A percentile compares a stretch with the other conserved stretches of the same genome.
Conservation (phyloP, 2,888 invertebrate genomes). For the Phortica okadai region DNA sequence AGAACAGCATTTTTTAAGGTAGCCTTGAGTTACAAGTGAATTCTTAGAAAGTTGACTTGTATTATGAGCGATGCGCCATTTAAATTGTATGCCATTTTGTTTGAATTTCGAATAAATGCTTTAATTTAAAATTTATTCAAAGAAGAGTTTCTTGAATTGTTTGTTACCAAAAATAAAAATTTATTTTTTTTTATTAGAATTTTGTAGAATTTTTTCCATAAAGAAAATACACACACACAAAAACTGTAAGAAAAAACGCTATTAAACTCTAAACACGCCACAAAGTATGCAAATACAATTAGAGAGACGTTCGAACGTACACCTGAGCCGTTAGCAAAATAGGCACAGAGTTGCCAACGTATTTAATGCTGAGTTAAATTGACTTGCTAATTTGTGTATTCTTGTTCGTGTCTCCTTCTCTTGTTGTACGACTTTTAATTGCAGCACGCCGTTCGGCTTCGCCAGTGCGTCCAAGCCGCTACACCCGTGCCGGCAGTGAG, state of each 20-base stretch:
- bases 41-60: no score
- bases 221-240: not conserved
- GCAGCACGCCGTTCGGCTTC: conserved; percentile 69
- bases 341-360: not conserved
- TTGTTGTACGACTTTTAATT: conserved; percentile 6
- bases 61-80: no score
- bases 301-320: not conserved
- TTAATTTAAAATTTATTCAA: no score
- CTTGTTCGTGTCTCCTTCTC: not conserved
- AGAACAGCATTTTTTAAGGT: no score
- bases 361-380: not conserved
- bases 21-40: no score
- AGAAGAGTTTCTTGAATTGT: no score
- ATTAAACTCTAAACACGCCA: not conserved
- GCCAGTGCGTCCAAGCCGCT: conserved; percentile 64
- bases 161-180: no score
- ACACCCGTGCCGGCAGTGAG: conserved; percentile 72
- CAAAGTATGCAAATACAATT: conserved; percentile 9
- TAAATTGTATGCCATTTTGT: no score
- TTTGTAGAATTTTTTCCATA: not conserved
- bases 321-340: not conserved
- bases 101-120: no score
- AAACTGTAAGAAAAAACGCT: not conserved
- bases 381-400: conserved; percentile 20
- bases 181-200: not conserved